Conservation (phyloP, 1,140 invertebrate species). For the Cylas formicarius region DNA sequence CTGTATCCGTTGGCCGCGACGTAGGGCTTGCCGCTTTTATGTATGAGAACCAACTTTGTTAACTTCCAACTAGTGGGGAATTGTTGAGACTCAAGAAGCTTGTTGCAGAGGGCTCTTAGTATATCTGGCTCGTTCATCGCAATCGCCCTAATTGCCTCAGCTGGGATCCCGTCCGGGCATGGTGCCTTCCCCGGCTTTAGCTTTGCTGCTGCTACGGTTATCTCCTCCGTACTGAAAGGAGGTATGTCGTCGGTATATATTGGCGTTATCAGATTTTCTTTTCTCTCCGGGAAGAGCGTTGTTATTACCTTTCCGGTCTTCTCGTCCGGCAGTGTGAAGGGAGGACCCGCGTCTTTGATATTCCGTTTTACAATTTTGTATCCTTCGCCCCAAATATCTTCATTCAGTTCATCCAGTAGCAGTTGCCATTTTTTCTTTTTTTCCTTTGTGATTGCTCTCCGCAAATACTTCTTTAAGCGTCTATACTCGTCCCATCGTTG, state of each 20-base stretch:
- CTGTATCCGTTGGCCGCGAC: background rate
- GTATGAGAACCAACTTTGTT: background rate
- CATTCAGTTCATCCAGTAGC: slow-evolving; percentile 10
- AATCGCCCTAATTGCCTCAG: background rate
- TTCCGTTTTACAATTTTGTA: slow-evolving; percentile 11
- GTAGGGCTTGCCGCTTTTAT: background rate
- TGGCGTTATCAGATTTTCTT: background rate
- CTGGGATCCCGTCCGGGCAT: slow-evolving; percentile 1
- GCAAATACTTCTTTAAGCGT: background rate
- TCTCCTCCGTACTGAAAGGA: background rate
- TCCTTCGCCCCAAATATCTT: slow-evolving; percentile 13
- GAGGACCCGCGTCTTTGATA: background rate
- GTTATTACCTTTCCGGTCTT: background rate
- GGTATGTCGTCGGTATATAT: background rate
- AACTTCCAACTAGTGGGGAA: background rate
- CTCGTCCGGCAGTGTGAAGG: too few relatives aligned
- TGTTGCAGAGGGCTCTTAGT: background rate
- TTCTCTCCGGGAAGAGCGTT: background rate
- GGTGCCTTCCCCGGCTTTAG: background rate
- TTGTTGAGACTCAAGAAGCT: background rate
- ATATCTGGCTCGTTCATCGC: background rate
- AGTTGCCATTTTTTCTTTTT: slow-evolving; percentile 12
- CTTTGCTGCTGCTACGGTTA: background rate
- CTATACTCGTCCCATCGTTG: background rate
- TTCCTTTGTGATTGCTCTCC: background rate